A percentile compares a stretch with the other conserved stretches of the same genome.
phyloP scores from a whole-genome alignment of 2,113 vertebrate genomes.

The Pteropus alecto region DNA sequence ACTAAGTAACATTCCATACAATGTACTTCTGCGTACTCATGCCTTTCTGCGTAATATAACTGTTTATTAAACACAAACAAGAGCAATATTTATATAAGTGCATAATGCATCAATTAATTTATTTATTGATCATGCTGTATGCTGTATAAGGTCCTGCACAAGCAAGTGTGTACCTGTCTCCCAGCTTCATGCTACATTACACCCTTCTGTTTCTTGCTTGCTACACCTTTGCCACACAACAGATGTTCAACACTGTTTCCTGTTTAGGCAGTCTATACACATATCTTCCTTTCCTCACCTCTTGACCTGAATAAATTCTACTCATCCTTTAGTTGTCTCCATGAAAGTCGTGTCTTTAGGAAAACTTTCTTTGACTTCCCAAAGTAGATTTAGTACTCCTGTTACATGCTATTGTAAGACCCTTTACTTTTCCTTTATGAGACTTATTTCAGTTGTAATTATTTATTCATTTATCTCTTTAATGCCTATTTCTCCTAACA shows the following conservation, averaged over 20 bases:
- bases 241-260: not conserved
- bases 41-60: not conserved
- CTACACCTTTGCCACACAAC: not conserved
- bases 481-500: not conserved
- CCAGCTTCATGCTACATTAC: not conserved
- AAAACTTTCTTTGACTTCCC: not conserved
- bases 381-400: not conserved
- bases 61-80: not conserved
- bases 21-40: not conserved
- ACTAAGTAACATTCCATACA: not conserved
- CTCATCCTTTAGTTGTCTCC: not conserved
- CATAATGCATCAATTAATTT: not conserved
- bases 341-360: not conserved
- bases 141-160: not conserved
- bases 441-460: not conserved
- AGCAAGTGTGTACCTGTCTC: not conserved
- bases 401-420: not conserved
- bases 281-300: not conserved
- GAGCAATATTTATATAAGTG: not conserved
- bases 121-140: not conserved
- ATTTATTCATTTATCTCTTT: not conserved
- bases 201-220: not conserved
- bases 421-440: not conserved
- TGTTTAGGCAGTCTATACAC: not conserved
- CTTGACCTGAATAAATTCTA: not conserved